phyloP scores from a whole-genome alignment of 53 echinoderm and acorn worm genomes.

The Actinopyga echinites region DNA sequence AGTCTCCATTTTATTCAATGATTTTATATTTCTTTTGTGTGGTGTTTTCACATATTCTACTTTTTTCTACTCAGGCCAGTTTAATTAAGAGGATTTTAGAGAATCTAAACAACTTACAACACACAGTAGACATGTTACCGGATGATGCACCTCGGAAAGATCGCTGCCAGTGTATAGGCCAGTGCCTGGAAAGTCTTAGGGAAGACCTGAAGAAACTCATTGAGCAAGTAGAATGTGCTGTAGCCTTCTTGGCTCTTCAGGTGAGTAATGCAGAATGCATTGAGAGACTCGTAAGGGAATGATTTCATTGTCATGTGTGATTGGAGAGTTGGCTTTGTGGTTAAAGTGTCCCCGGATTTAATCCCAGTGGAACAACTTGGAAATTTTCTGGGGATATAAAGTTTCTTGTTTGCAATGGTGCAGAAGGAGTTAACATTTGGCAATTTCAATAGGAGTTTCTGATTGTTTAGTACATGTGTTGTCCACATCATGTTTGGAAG shows the following conservation, averaged over 20 bases:
- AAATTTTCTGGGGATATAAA: no score
- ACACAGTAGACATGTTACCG: slow-evolving; percentile 78
- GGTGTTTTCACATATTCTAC: neutral
- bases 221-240: slow-evolving; percentile 76
- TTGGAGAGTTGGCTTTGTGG: no score
- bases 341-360: no score
- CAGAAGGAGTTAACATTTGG: no score
- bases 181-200: slow-evolving; percentile 58
- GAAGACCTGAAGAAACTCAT: slow-evolving; percentile 65
- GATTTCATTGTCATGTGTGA: no score
- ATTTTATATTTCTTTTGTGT: neutral
- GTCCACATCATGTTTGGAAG: no score
- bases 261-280: slow-evolving; percentile 42
- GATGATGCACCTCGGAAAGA: slow-evolving; percentile 53
- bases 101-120: slow-evolving; percentile 54
- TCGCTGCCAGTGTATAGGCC: slow-evolving; percentile 63
- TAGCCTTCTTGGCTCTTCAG: slow-evolving; percentile 79
- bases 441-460: no score
- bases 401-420: no score
- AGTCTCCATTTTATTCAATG: neutral
- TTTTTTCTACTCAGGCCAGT: slow-evolving; percentile 48
- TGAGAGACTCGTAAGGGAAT: no score
- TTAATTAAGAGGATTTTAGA: slow-evolving; percentile 68
- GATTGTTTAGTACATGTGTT: no score
- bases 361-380: no score